Evolutionary conservation across 2,113 vertebrate genomes (phyloP).

Genomic region (Sinocyclocheilus maitianheensis): DNA sequence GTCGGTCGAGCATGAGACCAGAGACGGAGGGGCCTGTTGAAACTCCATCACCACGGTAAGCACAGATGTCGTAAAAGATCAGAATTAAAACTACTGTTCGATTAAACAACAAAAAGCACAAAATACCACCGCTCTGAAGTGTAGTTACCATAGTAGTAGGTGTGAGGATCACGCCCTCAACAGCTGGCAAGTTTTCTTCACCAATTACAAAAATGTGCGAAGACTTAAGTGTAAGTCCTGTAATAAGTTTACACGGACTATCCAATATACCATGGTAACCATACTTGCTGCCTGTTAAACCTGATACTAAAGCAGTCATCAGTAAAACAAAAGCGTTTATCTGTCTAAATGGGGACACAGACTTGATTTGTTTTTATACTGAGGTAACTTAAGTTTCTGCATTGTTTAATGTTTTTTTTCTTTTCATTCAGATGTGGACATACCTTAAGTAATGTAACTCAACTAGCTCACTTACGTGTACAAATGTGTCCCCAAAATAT

Average conservation of each 20-base stretch:
- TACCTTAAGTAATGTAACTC: too few species aligned
- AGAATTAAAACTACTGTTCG: not conserved
- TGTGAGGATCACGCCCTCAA: not conserved
- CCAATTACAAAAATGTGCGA: not conserved
- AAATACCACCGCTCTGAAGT: not conserved
- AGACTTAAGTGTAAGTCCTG: not conserved
- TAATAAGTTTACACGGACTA: not conserved
- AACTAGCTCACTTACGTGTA: not conserved
- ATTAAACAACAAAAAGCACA: not conserved
- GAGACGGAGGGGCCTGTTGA: not conserved
- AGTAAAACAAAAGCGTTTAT: not conserved
- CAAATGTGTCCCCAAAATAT: not conserved
- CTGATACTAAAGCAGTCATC: not conserved
- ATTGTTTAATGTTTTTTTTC: too few species aligned
- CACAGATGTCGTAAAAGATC: not conserved
- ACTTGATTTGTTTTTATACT: not conserved
- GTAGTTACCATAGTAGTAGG: not conserved
- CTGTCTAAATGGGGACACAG: not conserved
- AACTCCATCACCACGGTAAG: not conserved
- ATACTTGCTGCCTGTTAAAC: not conserved
- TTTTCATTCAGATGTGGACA: not conserved
- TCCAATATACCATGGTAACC: not conserved
- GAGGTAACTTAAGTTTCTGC: not conserved
- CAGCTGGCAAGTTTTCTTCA: not conserved
- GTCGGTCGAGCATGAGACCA: constrained; percentile 11